Conservation (phyloP, 2,797 vertebrate species). For the Rhynchotus rufescens region DNA sequence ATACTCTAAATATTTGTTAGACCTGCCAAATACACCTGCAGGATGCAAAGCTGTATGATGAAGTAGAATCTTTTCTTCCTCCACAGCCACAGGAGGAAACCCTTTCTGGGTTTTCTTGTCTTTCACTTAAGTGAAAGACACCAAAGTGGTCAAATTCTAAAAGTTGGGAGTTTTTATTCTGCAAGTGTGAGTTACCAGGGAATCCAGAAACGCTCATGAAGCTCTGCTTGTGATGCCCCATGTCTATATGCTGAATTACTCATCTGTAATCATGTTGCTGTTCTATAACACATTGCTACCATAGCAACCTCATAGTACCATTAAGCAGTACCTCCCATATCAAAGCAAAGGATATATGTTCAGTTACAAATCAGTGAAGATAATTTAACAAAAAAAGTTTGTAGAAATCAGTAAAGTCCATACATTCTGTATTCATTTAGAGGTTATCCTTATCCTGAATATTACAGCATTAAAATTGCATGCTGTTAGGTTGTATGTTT, state of each 20-base stretch:
- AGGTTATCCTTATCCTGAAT: background rate
- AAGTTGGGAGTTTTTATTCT: background rate
- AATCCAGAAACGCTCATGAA: background rate
- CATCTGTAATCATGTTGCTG: conserved; percentile 13
- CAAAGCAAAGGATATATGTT: background rate
- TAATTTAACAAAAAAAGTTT: background rate
- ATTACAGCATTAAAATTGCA: background rate
- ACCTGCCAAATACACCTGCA: background rate
- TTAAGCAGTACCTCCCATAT: background rate
- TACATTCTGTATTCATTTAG: background rate
- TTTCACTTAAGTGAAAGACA: conserved; percentile 20
- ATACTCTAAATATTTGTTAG: background rate
- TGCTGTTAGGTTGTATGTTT: background rate
- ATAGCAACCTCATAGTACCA: background rate
- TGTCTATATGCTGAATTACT: background rate
- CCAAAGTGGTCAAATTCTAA: background rate
- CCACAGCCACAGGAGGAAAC: background rate
- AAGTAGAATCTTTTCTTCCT: background rate
- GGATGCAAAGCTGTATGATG: background rate
- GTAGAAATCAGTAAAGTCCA: background rate
- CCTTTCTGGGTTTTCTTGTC: background rate
- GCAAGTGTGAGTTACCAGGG: background rate
- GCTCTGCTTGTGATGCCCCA: background rate
- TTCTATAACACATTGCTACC: background rate
- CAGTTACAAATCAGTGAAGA: background rate